Conservation (phyloP, 2,888 invertebrate genomes). For the Mylabris sibirica region DNA sequence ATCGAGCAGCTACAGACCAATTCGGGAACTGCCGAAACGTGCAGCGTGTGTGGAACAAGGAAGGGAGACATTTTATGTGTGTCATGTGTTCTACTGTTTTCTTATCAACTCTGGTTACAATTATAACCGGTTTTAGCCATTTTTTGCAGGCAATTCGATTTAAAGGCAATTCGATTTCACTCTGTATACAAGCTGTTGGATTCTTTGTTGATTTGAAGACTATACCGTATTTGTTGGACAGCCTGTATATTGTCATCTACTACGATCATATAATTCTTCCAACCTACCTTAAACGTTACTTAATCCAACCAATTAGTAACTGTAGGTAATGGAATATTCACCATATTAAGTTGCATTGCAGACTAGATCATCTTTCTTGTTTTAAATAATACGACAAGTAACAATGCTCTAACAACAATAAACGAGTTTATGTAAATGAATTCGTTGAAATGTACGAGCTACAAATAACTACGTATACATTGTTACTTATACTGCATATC, state of each 20-base stretch:
- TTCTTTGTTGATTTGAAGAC: too few relatives aligned
- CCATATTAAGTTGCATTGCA: constrained; percentile 10
- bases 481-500: not conserved
- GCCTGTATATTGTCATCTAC: not conserved
- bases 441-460: not conserved
- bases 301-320: constrained; percentile 13
- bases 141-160: too few relatives aligned
- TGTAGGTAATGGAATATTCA: constrained; percentile 6
- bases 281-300: not conserved
- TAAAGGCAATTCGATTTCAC: too few relatives aligned
- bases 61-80: too few relatives aligned
- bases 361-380: constrained; percentile 14
- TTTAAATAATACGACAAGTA: not conserved
- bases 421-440: constrained; percentile 10
- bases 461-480: not conserved
- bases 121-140: too few relatives aligned
- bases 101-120: too few relatives aligned
- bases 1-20: too few relatives aligned
- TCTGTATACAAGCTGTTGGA: too few relatives aligned
- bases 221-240: not conserved
- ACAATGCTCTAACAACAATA: not conserved
- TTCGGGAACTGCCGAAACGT: too few relatives aligned
- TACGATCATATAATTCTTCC: not conserved
- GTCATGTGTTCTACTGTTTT: too few relatives aligned
- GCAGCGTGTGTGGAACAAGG: too few relatives aligned